A percentile compares a stretch with the other conserved stretches of the same genome.
Conservation (phyloP, 2,113 vertebrate species). For the Takifugu flavidus region DNA sequence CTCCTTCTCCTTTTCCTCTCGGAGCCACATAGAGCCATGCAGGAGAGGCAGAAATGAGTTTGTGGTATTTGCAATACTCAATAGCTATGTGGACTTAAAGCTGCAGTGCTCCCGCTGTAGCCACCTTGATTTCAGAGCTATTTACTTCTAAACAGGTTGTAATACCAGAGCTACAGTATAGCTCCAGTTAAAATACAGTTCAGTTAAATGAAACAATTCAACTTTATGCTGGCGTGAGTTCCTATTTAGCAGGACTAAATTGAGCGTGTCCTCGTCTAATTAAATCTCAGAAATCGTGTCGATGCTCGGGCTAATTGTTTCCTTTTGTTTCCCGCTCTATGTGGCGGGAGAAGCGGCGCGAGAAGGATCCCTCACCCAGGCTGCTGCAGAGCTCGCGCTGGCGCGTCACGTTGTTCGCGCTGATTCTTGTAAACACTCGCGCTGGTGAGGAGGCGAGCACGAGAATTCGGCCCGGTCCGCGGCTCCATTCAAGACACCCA, state of each 20-base stretch:
- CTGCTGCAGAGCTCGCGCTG: slow-evolving; percentile 73
- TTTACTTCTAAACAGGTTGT: neutral
- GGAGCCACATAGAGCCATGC: slow-evolving; percentile 51
- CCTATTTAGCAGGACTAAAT: neutral
- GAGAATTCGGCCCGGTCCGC: slow-evolving; percentile 40
- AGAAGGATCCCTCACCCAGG: slow-evolving; percentile 69
- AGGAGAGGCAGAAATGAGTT: slow-evolving; percentile 62
- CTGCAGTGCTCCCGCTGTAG: slow-evolving; percentile 59
- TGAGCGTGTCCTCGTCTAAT: neutral
- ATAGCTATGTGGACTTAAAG: slow-evolving; percentile 64
- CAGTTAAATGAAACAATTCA: slow-evolving; percentile 1
- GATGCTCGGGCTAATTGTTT: slow-evolving; percentile 21
- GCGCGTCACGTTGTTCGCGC: slow-evolving; percentile 69
- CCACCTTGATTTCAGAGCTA: slow-evolving; percentile 15
- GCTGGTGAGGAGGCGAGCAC: slow-evolving; percentile 26
- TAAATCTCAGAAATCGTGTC: neutral
- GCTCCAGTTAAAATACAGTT: neutral
- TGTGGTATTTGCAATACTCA: slow-evolving; percentile 63
- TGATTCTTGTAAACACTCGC: slow-evolving; percentile 61
- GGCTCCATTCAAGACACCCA: slow-evolving; percentile 54
- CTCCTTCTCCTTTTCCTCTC: slow-evolving; percentile 32
- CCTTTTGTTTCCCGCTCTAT: neutral
- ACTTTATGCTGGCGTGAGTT: slow-evolving; percentile 39
- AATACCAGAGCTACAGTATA: no score
- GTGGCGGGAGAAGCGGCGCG: slow-evolving; percentile 22